A percentile compares a stretch with the other conserved stretches of the same genome.
Evolutionary conservation across 1,140 invertebrate species (phyloP).

Genomic region (Polypedilum vanderplanki): DNA sequence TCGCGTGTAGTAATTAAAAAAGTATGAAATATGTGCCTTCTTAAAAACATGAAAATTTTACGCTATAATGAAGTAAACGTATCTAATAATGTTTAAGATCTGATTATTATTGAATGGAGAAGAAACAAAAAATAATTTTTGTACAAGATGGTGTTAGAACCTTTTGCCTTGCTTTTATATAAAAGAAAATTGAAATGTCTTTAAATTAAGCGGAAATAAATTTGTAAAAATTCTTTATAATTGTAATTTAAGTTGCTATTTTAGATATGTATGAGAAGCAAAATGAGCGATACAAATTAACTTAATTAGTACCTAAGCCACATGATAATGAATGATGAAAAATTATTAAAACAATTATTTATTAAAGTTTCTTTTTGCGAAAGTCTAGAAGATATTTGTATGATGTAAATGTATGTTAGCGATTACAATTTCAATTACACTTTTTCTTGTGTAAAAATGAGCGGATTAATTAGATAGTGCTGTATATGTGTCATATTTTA

Average conservation of each 20-base stretch:
- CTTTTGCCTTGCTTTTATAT: too few species aligned
- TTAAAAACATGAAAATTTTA: not conserved
- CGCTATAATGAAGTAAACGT: constrained; percentile 14
- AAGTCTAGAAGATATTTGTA: not conserved
- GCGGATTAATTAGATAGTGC: not conserved
- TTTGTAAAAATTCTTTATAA: constrained; percentile 20
- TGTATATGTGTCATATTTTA: constrained; percentile 19
- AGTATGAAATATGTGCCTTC: constrained; percentile 25
- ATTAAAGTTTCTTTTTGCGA: too few species aligned
- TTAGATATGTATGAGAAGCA: not conserved
- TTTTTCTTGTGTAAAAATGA: too few species aligned
- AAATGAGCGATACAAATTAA: constrained; percentile 14
- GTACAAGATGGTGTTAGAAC: too few species aligned
- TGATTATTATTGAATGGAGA: not conserved
- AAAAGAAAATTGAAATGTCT: not conserved
- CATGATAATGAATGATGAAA: too few species aligned
- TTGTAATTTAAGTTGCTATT: not conserved
- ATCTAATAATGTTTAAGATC: constrained; percentile 27
- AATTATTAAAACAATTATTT: too few species aligned
- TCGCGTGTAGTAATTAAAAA: not conserved
- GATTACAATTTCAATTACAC: not conserved
- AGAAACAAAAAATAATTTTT: not conserved
- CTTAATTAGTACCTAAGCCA: not conserved
- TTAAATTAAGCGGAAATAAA: not conserved
- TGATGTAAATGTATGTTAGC: constrained; percentile 13